These are phyloP conservation scores for Ophonus ardosiacus DNA, from an alignment of 2,888 invertebrate species.

Conservation along the genomic window DNA sequence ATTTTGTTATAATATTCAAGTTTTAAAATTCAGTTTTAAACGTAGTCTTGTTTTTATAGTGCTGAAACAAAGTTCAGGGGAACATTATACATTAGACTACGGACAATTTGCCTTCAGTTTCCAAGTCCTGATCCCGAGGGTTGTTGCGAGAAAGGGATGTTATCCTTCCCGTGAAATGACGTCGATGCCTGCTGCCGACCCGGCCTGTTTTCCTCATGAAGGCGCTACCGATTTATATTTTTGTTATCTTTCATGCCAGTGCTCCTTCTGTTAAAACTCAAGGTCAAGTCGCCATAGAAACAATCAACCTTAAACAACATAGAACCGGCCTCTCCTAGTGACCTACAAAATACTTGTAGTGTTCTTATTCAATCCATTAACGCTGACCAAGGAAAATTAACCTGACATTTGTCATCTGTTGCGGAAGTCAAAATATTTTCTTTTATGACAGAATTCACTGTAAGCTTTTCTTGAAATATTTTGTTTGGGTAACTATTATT, in stretches of 20 bases:
- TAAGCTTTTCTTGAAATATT: too few species aligned
- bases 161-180: not conserved
- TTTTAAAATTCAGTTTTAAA: not conserved
- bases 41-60: not conserved
- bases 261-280: not conserved
- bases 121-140: not conserved
- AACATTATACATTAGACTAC: conserved; percentile 18
- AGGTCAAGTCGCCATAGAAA: not conserved
- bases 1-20: too few species aligned
- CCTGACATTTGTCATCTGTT: not conserved
- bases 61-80: not conserved
- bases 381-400: not conserved
- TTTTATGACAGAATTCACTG: too few species aligned
- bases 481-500: too few species aligned
- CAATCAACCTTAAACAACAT: conserved; percentile 1
- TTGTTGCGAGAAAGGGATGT: not conserved
- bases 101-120: conserved; percentile 4
- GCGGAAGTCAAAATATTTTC: too few species aligned
- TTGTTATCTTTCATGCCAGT: conserved; percentile 41
- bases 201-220: conserved; percentile 41
- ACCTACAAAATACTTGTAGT: conserved; percentile 2
- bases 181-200: not conserved
- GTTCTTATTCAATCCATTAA: not conserved
- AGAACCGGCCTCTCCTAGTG: not conserved
- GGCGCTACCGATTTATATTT: conserved; percentile 43